These are phyloP conservation scores for Psophia crepitans DNA, from an alignment of 2,113 vertebrate species.

Conservation along the genomic window DNA sequence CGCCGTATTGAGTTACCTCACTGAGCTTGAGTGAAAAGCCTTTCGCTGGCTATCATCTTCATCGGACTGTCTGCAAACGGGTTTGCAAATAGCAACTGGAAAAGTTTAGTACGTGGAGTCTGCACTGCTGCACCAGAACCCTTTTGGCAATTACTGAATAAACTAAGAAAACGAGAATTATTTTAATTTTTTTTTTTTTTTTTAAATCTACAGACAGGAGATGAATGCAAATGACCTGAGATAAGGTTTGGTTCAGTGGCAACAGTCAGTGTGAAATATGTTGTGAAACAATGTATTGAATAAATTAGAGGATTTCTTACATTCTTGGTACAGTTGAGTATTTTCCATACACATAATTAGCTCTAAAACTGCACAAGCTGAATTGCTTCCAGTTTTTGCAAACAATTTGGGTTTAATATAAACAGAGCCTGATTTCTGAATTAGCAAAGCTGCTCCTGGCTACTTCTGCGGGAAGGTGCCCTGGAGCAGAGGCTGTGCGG, in stretches of 20 bases:
- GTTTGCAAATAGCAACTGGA: conserved; percentile 32
- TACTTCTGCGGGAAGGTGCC: conserved; percentile 9
- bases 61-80: neutral
- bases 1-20: neutral
- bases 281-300: conserved; percentile 61
- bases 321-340: conserved; percentile 59
- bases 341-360: conserved; percentile 61
- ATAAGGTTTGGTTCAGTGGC: conserved; percentile 62
- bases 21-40: conserved; percentile 19
- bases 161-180: conserved; percentile 36
- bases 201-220: conserved; percentile 39
- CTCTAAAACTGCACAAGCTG: conserved; percentile 69
- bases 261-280: conserved; percentile 66
- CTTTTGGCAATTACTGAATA: conserved; percentile 51
- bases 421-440: conserved; percentile 51
- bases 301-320: conserved; percentile 60
- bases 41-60: neutral
- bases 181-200: conserved; percentile 18
- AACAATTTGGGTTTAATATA: conserved; percentile 60
- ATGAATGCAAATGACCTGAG: conserved; percentile 67
- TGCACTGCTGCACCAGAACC: conserved; percentile 40
- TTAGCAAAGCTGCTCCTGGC: conserved; percentile 60
- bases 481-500: neutral
- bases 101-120: conserved; percentile 9
- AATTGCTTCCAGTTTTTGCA: conserved; percentile 65